A percentile compares a stretch with the other conserved stretches of the same genome.
These are phyloP conservation scores for Mormyrops attenuatus DNA, from an alignment of 2,797 vertebrate species.

Conservation along the genomic window DNA sequence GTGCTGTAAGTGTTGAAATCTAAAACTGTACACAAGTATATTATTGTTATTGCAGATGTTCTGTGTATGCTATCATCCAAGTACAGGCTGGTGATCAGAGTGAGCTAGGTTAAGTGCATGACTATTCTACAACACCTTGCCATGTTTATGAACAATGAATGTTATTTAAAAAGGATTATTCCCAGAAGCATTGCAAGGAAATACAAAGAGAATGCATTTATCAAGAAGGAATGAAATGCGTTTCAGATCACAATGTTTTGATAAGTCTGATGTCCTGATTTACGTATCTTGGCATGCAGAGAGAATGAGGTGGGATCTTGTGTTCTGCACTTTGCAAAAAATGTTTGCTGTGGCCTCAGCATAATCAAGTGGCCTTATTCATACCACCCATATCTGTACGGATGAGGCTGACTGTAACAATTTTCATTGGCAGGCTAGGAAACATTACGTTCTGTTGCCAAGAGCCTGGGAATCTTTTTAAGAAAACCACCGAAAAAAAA, in stretches of 20 bases:
- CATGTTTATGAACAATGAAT: neutral
- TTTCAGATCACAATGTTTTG: neutral
- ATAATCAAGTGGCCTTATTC: neutral
- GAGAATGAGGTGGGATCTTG: neutral
- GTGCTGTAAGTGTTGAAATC: neutral
- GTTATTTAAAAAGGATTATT: neutral
- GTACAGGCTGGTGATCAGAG: neutral
- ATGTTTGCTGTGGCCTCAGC: neutral
- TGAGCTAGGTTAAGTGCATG: neutral
- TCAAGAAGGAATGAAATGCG: neutral
- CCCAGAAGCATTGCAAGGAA: neutral
- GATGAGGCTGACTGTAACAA: neutral
- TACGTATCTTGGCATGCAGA: neutral
- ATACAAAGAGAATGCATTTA: neutral
- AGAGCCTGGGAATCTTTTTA: neutral
- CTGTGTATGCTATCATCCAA: neutral
- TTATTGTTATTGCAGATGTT: neutral
- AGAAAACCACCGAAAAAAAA: neutral
- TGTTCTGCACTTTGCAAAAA: neutral
- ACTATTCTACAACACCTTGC: neutral
- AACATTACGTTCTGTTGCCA: neutral
- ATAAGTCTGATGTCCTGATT: neutral
- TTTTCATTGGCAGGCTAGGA: neutral
- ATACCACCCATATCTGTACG: neutral
- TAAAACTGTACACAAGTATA: neutral